Percentiles rank a stretch among this genome's conserved stretches.
These are phyloP conservation scores for Melanerpes aurifrons DNA, from an alignment of 2,113 vertebrate species.

Conservation along the genomic window DNA sequence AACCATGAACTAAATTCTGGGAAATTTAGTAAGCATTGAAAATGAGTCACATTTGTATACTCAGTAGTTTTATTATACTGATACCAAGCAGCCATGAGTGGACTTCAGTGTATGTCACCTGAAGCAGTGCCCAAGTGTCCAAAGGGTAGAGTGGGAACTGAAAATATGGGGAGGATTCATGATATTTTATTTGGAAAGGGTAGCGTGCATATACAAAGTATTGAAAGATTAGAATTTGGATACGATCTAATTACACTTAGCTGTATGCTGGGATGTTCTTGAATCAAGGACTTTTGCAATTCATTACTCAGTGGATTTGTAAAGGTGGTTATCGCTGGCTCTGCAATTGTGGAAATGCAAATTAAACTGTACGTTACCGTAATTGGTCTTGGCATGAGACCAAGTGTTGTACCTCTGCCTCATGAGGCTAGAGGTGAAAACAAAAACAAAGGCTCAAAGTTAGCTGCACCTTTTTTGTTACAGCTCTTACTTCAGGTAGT, in stretches of 20 bases:
- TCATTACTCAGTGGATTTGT: background rate
- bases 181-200: background rate
- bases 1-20: background rate
- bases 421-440: background rate
- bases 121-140: background rate
- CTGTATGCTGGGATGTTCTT: background rate
- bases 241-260: background rate
- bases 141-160: background rate
- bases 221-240: background rate
- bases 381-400: background rate
- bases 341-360: background rate
- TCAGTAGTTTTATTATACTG: background rate
- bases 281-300: background rate
- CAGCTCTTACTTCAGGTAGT: background rate
- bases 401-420: background rate
- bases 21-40: background rate
- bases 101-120: background rate
- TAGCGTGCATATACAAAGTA: background rate
- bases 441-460: background rate
- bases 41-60: background rate
- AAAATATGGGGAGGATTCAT: background rate
- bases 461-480: background rate
- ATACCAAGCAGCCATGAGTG: background rate
- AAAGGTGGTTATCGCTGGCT: background rate
- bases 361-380: background rate